Evolutionary conservation across 2,113 vertebrate species (phyloP), one percentile per base, ranked within the genome.

Genomic region (Atrichornis clamosus): DNA sequence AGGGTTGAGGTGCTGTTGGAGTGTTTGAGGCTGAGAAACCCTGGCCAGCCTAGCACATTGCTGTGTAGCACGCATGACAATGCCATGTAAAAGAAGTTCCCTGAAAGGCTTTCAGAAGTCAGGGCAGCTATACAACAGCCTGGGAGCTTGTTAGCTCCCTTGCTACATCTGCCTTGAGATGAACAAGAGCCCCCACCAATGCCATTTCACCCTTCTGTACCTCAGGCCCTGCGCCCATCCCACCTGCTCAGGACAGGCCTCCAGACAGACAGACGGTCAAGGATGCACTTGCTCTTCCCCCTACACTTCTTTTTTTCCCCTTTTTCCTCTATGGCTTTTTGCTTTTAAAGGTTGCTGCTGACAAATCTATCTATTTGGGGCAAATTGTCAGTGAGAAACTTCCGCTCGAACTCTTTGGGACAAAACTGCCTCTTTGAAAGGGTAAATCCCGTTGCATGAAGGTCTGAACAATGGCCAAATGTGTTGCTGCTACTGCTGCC

Each of bases 361-460:
- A 99, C 99, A 99, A 99, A 99, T 99, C 99, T 98, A 98, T 98
- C 98, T 99, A 99, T 99, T 99, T 99, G 99, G 99, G 99, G 99
- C 99, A 99, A 99, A 99, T 99, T 99, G 99, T 99, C 99, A 99
- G 99, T 99, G 99, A 99, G 99, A 99, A 99, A 99, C 99, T 99
- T 99, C 99, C 99, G 99, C 99, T 99, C 99, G 99, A 99, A 99
- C 99, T 99, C 98, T 98, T 98, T 97, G 93, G 99, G 99, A 99
- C 99, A 99, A 99, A 99, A 99, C 99, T 98, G 98, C 98, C 99
- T 99, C 99, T 99, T 99, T 98, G 99, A 99, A 99, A 99, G 98
- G 99, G 98, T 98, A 99, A 99, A 99, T 99, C 99, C 99, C 98
- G 98, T 98, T 98, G 98, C 99, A 99, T 99, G 98, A 99, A 99